Evolutionary conservation across 2,888 invertebrate genomes (phyloP), one percentile per base, ranked within the genome.

Genomic region (Eupithecia vulgata): DNA sequence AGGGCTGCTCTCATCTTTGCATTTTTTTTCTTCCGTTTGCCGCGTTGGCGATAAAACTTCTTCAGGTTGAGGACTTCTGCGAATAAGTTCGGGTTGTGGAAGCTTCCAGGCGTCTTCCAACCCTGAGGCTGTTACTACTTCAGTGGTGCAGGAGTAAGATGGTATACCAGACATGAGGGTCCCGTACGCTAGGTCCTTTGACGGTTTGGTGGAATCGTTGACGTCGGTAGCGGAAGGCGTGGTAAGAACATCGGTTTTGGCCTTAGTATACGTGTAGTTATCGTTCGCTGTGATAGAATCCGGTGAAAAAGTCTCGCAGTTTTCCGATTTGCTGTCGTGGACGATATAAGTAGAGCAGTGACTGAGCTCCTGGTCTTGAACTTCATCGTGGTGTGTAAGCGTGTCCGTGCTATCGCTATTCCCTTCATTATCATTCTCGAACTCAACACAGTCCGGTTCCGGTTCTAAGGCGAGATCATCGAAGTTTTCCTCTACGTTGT

Each of bases 401-500:
- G 94, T 94, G 73, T 90, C 89, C 12, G 88, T 90, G 79, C 93
- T 93, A 12, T 91, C 92, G 75, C 93, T 93, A 75, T 89, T 85
- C 17, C 86, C 89, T 65, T 84, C 87, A 17, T 88, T 83, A 12
- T 87, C 88, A 68, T 85, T 84, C 3, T 89, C 88, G 68, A 86
- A 85, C 4, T 89, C 88, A 15, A 79, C 87, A 2, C 88, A 77
- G 10, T 94, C 94, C 15, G 90, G 85, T 68, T 94, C 94, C 85
- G 90, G 85, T 69, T 94, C 94, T 85, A 90, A 83, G 5, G 87
- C 92, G 15, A 94, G 82, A 79, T 95, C 95, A 73, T 95, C 94
- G 80, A 95, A 95, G 78, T 94, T 94, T 73, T 96, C 96, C 82
- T 96, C 96, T 45, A 96, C 94, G 81, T 96, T 96, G 84, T 96